phyloP scores from a whole-genome alignment of 2,888 invertebrate genomes.

The Desoria tigrina region DNA sequence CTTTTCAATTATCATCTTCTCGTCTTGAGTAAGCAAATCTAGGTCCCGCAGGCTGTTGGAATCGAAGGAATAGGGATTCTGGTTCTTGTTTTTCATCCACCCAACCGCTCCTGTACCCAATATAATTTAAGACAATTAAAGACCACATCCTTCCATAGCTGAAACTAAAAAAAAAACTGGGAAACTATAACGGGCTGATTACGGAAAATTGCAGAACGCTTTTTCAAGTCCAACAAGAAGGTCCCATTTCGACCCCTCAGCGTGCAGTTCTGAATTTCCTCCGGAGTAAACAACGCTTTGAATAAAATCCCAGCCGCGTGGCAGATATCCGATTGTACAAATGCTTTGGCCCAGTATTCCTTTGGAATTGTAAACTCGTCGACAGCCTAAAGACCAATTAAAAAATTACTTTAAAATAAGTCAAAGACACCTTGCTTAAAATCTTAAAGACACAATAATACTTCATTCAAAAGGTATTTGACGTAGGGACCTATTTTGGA shows the following conservation, averaged over 20 bases:
- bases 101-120: slow-evolving; percentile 31
- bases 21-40: slow-evolving; percentile 21
- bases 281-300: slow-evolving; percentile 37
- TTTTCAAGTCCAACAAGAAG: slow-evolving; percentile 32
- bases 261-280: slow-evolving; percentile 45
- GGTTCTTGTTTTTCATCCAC: slow-evolving; percentile 44
- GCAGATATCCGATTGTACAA: slow-evolving; percentile 40
- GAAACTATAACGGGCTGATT: not conserved
- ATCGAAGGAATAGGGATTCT: slow-evolving; percentile 41
- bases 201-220: slow-evolving; percentile 43
- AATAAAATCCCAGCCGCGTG: slow-evolving; percentile 41
- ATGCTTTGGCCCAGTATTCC: slow-evolving; percentile 43
- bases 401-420: not conserved
- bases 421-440: not conserved
- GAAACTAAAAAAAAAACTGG: not conserved
- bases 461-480: not conserved
- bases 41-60: slow-evolving; percentile 20
- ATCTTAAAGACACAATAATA: not conserved
- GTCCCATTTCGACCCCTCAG: slow-evolving; percentile 41
- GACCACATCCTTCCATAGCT: too few relatives aligned
- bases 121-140: not conserved
- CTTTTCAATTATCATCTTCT: slow-evolving; percentile 42
- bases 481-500: not conserved
- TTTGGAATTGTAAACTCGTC: slow-evolving; percentile 39
- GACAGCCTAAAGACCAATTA: slow-evolving; percentile 24